phyloP scores from a whole-genome alignment of 1,140 invertebrate genomes.

The Listronotus bonariensis region DNA sequence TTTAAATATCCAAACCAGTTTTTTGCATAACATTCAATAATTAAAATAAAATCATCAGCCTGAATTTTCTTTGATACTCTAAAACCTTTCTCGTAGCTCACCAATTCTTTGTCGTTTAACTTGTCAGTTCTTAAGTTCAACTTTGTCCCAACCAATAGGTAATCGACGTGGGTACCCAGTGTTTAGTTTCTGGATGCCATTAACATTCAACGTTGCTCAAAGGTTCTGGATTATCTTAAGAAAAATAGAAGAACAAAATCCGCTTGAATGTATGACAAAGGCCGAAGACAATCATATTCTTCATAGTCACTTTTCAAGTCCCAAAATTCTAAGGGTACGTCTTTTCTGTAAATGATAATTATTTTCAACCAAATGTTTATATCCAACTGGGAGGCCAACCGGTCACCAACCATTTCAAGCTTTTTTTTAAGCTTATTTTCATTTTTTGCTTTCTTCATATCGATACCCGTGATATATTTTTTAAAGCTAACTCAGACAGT shows the following conservation, averaged over 20 bases:
- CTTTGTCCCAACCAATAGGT: slow-evolving; percentile 84
- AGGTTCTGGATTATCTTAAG: slow-evolving; percentile 62
- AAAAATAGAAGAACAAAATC: slow-evolving; percentile 34
- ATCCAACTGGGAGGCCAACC: slow-evolving; percentile 46
- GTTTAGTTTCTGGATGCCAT: slow-evolving; percentile 91
- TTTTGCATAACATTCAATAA: slow-evolving; percentile 87
- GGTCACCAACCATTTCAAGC: slow-evolving; percentile 49
- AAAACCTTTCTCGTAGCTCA: slow-evolving; percentile 68
- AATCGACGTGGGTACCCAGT: slow-evolving; percentile 83
- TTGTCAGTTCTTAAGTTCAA: slow-evolving; percentile 22
- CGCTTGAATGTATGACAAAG: slow-evolving; percentile 79
- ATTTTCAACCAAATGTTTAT: slow-evolving; percentile 56
- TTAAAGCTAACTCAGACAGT: too few relatives aligned
- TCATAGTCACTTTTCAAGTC: slow-evolving; percentile 96
- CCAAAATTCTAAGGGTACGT: slow-evolving; percentile 83
- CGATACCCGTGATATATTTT: too few relatives aligned
- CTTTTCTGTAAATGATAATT: slow-evolving; percentile 72
- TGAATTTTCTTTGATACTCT: slow-evolving; percentile 78
- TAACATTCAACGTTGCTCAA: slow-evolving; percentile 87
- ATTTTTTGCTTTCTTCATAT: too few relatives aligned
- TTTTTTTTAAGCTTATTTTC: too few relatives aligned
- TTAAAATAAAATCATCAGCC: slow-evolving; percentile 65
- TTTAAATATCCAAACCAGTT: slow-evolving; percentile 71
- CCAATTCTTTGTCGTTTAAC: slow-evolving; percentile 18
- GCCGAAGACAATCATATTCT: slow-evolving; percentile 91